Evolutionary conservation across 2,797 vertebrate species (phyloP).

Genomic region (Eulemur mongoz): DNA sequence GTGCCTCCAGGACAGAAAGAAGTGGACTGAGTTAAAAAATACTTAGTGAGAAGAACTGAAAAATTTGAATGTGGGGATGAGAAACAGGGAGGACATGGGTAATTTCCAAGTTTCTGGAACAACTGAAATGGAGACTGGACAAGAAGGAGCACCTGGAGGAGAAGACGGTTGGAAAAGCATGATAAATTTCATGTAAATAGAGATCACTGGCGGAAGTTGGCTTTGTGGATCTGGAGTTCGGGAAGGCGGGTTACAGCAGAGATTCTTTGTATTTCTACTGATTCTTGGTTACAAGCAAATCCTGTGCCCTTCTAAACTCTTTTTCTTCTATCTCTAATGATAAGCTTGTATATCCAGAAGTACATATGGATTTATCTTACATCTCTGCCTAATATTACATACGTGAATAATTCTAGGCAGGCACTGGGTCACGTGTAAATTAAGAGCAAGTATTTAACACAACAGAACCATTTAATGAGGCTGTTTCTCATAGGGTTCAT

Average conservation of each 20-base stretch:
- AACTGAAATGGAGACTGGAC: neutral
- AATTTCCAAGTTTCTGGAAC: neutral
- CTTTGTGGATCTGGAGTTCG: neutral
- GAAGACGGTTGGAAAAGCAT: neutral
- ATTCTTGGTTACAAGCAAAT: neutral
- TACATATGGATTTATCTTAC: neutral
- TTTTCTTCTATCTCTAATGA: neutral
- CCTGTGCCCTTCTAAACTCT: neutral
- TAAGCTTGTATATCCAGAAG: neutral
- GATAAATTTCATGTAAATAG: neutral
- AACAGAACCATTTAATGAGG: neutral
- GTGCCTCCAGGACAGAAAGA: neutral
- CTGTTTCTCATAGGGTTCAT: neutral
- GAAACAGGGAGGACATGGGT: neutral
- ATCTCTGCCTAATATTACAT: neutral
- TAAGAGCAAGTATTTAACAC: neutral
- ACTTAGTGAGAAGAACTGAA: neutral
- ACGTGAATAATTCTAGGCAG: neutral
- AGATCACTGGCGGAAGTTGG: neutral
- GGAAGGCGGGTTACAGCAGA: neutral
- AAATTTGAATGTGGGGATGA: neutral
- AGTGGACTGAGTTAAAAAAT: neutral
- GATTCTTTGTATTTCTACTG: neutral
- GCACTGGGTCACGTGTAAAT: neutral
- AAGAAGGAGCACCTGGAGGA: neutral